phyloP scores from a whole-genome alignment of 2,113 vertebrate species.

The Notarius lentiginosus region DNA sequence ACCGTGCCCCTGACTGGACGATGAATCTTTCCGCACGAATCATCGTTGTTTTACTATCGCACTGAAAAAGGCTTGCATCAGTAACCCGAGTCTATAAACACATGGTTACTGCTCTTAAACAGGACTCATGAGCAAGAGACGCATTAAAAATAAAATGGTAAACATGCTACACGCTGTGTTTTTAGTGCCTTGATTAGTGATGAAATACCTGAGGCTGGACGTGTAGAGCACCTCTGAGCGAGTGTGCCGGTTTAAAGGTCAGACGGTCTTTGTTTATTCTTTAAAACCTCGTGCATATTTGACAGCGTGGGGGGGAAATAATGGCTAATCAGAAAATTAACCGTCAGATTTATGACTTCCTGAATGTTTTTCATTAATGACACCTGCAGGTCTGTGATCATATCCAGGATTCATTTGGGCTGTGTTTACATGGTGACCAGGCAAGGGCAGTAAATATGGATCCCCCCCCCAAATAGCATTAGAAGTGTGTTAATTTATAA shows the following conservation, averaged over 20 bases:
- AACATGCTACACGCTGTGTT: background rate
- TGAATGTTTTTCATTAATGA: conserved; percentile 1
- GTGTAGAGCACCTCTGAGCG: background rate
- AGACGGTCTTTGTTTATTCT: background rate
- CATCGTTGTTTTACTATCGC: background rate
- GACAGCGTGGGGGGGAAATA: background rate
- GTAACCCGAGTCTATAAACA: background rate
- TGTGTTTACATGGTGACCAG: background rate
- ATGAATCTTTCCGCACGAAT: background rate
- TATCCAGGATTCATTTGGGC: background rate
- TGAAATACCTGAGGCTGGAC: background rate
- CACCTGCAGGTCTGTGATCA: background rate
- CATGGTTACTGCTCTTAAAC: background rate
- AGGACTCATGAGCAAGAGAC: background rate
- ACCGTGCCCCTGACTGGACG: background rate
- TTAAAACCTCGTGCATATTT: background rate
- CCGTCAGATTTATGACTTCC: background rate
- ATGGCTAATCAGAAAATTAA: background rate
- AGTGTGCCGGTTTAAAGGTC: conserved; percentile 2
- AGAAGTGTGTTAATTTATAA: background rate
- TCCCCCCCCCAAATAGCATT: background rate
- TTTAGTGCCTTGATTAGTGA: conserved; percentile 10
- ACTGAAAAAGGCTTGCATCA: background rate
- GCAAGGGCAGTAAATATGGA: background rate
- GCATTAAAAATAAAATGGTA: background rate